Conservation (phyloP, 2,888 invertebrate species). For the Herminia tarsipennalis region DNA sequence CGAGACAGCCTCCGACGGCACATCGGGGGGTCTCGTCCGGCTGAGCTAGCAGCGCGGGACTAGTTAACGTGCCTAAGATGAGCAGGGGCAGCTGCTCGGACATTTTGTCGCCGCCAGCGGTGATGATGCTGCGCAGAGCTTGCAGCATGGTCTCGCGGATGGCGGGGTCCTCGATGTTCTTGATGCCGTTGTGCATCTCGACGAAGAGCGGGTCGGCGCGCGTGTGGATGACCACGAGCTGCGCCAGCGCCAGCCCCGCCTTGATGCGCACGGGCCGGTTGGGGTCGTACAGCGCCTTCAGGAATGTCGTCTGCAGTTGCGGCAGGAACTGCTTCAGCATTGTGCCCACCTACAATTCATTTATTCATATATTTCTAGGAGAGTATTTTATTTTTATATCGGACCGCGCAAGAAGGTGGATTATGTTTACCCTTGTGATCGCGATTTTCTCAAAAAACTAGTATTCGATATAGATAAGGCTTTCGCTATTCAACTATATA, state of each 20-base stretch:
- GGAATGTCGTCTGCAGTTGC: slow-evolving; percentile 98
- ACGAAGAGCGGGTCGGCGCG: slow-evolving; percentile 97
- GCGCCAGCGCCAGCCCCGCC: slow-evolving; percentile 94
- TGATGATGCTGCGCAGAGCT: slow-evolving; percentile 94
- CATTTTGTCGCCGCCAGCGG: slow-evolving; percentile 95
- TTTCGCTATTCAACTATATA: too few species aligned
- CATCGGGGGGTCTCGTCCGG: slow-evolving; percentile 93
- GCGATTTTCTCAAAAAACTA: too few species aligned
- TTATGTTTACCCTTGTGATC: too few species aligned
- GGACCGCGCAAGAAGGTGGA: too few species aligned
- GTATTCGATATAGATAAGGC: too few species aligned
- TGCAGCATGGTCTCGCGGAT: slow-evolving; percentile 97
- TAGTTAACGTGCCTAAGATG: slow-evolving; percentile 88
- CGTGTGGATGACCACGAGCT: slow-evolving; percentile 96
- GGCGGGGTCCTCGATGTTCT: slow-evolving; percentile 93
- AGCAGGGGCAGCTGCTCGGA: slow-evolving; percentile 91
- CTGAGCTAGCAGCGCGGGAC: slow-evolving; percentile 87
- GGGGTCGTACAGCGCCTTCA: slow-evolving; percentile 97
- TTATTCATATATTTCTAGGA: neutral
- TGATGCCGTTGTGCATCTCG: slow-evolving; percentile 95
- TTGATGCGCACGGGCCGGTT: slow-evolving; percentile 95
- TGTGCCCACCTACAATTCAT: slow-evolving; percentile 90
- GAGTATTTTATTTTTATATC: too few species aligned
- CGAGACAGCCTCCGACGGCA: slow-evolving; percentile 95
- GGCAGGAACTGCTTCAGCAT: slow-evolving; percentile 99